Percentiles rank a stretch among this genome's conserved stretches.
phyloP scores from a whole-genome alignment of 1,140 invertebrate genomes.

The Bemisia tabaci region DNA sequence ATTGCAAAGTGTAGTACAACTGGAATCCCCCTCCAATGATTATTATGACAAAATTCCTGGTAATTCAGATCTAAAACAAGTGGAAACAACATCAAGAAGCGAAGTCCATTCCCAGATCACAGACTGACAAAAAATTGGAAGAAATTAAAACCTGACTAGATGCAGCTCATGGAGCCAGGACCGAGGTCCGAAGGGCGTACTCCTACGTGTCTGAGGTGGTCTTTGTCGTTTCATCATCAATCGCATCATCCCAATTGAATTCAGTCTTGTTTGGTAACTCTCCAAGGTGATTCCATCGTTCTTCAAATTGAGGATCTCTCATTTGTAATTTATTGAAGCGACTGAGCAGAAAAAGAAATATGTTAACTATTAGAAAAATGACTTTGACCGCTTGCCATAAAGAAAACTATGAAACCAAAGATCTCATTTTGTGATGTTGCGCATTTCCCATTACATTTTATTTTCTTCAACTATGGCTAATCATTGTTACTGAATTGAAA shows the following conservation, averaged over 20 bases:
- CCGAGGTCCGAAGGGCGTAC: too few species aligned
- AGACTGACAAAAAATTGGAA: too few species aligned
- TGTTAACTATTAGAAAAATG: background rate
- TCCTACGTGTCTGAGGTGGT: background rate
- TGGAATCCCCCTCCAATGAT: too few species aligned
- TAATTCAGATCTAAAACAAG: too few species aligned
- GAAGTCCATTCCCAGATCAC: too few species aligned
- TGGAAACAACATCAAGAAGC: too few species aligned
- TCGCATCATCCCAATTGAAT: conserved; percentile 74
- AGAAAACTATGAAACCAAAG: background rate
- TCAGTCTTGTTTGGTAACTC: conserved; percentile 60
- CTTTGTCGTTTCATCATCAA: conserved; percentile 45
- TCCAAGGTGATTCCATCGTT: conserved; percentile 62
- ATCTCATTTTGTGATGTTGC: too few species aligned
- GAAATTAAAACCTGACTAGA: too few species aligned
- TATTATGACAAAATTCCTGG: too few species aligned
- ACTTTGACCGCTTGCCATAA: background rate
- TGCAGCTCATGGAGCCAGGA: too few species aligned
- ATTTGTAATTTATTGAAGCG: conserved; percentile 67
- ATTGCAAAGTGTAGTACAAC: too few species aligned
- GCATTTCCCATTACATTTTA: background rate
- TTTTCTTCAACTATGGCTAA: background rate
- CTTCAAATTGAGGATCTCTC: conserved; percentile 62
- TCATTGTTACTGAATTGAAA: conserved; percentile 10
- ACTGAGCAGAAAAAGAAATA: conserved; percentile 17